Evolutionary conservation across 2,113 vertebrate genomes (phyloP).

Genomic region (Oenanthe melanoleuca): DNA sequence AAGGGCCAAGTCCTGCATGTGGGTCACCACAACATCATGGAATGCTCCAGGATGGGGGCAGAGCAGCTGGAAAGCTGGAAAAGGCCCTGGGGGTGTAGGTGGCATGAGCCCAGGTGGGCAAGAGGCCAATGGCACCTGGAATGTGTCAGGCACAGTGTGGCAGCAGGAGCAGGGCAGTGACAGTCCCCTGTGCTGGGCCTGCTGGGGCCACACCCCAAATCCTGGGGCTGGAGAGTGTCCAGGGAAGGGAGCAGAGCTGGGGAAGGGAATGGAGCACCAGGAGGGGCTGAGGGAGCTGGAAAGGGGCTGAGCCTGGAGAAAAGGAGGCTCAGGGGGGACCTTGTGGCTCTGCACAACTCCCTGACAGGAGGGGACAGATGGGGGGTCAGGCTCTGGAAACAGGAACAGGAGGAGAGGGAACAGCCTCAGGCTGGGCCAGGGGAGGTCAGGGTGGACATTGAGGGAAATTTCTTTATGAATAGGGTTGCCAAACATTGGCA

Average conservation of each 20-base stretch:
- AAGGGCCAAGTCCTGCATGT: background rate
- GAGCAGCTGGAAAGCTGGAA: background rate
- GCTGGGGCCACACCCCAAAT: background rate
- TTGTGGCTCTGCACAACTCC: background rate
- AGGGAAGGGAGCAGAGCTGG: rapidly evolving
- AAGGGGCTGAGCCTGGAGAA: background rate
- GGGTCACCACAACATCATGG: background rate
- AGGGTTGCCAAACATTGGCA: background rate
- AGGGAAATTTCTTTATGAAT: background rate
- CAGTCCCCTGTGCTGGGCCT: background rate
- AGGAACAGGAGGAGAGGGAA: background rate
- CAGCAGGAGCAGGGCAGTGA: background rate
- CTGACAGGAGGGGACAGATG: background rate
- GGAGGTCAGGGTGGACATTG: rapidly evolving
- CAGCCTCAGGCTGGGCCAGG: rapidly evolving
- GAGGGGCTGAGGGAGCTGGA: rapidly evolving
- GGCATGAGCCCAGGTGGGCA: background rate
- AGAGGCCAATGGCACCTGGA: background rate
- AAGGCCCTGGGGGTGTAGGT: background rate
- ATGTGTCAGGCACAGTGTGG: background rate
- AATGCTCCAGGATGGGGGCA: background rate
- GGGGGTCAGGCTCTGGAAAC: background rate
- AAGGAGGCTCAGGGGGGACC: background rate
- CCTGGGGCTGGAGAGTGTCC: rapidly evolving
- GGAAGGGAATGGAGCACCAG: background rate